These are phyloP conservation scores for Corythornis leucogaster DNA, from an alignment of 2,797 vertebrate species.

Conservation along the genomic window DNA sequence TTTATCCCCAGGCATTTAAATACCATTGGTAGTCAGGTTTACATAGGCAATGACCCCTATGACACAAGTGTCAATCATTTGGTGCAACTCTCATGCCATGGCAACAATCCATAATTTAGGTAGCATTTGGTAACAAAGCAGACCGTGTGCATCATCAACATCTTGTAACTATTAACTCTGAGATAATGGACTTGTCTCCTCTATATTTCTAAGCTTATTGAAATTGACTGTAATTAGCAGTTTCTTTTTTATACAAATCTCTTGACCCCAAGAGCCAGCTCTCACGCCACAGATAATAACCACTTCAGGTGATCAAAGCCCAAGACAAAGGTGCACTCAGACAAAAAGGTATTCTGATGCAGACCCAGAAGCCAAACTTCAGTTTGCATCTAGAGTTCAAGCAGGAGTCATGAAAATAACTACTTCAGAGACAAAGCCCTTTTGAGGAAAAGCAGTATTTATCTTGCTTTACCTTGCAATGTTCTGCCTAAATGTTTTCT, in stretches of 20 bases:
- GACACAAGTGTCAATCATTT: neutral
- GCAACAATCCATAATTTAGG: neutral
- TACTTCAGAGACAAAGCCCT: slow-evolving; percentile 18
- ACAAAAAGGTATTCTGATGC: slow-evolving; percentile 27
- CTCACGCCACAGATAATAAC: neutral
- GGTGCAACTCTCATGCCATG: neutral
- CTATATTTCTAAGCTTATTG: neutral
- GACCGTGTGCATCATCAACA: neutral
- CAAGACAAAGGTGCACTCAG: slow-evolving; percentile 16
- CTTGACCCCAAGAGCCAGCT: neutral
- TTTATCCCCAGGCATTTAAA: neutral
- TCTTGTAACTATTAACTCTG: neutral
- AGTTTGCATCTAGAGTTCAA: slow-evolving; percentile 51
- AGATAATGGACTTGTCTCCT: neutral
- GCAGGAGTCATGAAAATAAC: neutral
- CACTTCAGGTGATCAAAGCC: slow-evolving; percentile 26
- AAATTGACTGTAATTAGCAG: slow-evolving; percentile 1
- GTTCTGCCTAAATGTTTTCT: slow-evolving; percentile 36
- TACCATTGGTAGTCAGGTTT: neutral
- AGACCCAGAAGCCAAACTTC: slow-evolving; percentile 60
- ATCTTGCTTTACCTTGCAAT: slow-evolving; percentile 53
- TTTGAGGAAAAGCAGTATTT: slow-evolving; percentile 36
- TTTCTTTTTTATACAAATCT: neutral
- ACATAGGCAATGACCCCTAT: neutral
- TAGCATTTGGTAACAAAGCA: neutral